Percentiles rank a stretch among this genome's conserved stretches.
These are phyloP conservation scores for Dendrolimus houi DNA, from an alignment of 2,888 invertebrate genomes.

Conservation along the genomic window DNA sequence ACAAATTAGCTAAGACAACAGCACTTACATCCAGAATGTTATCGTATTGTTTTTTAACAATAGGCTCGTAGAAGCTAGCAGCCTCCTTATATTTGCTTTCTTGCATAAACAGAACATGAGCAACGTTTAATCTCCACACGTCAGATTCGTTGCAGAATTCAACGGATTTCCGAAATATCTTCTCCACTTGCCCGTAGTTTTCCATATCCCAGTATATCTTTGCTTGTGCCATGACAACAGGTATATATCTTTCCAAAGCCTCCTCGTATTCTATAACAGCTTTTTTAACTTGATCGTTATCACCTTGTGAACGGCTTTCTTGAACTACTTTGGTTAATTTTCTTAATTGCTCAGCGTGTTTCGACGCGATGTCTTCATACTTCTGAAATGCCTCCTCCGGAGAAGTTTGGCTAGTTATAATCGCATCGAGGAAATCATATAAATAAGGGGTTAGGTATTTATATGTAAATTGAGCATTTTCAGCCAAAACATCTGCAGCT, in stretches of 20 bases:
- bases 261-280: slow-evolving; percentile 95
- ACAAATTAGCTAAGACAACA: slow-evolving; percentile 98
- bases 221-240: slow-evolving; percentile 99
- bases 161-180: slow-evolving; percentile 96
- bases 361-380: slow-evolving; percentile 94
- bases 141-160: slow-evolving; percentile 99
- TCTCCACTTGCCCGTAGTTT: slow-evolving; percentile 96
- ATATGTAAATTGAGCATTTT: slow-evolving; percentile 96
- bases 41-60: slow-evolving; percentile 95
- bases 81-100: slow-evolving; percentile 99
- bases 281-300: slow-evolving; percentile 92
- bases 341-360: slow-evolving; percentile 91
- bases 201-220: slow-evolving; percentile 99
- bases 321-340: slow-evolving; percentile 96
- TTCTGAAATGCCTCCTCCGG: slow-evolving; percentile 97
- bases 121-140: slow-evolving; percentile 97
- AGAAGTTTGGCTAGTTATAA: slow-evolving; percentile 97
- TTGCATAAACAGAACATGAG: slow-evolving; percentile 99
- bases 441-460: slow-evolving; percentile 96
- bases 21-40: slow-evolving; percentile 97
- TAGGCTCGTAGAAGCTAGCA: slow-evolving; percentile 97
- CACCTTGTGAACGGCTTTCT: slow-evolving; percentile 91
- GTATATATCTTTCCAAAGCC: slow-evolving; percentile 93
- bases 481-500: slow-evolving; percentile 98
- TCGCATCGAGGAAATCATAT: slow-evolving; percentile 96